These are phyloP conservation scores for Dione juno DNA, from an alignment of 2,888 invertebrate species.

Conservation along the genomic window DNA sequence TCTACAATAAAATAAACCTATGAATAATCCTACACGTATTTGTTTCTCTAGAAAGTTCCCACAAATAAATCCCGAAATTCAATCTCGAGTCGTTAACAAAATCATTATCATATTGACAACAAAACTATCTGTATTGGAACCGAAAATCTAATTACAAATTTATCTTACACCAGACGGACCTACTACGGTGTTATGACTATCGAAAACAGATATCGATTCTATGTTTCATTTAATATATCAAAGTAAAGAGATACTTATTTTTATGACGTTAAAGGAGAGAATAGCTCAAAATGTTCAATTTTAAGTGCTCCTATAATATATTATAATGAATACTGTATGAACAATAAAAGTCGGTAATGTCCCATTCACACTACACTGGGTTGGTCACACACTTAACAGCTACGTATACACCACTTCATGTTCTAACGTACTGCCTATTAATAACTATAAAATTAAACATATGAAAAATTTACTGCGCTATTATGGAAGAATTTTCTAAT, in stretches of 20 bases:
- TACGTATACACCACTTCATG: conserved; percentile 62
- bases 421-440: conserved; percentile 47
- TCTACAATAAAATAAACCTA: neutral
- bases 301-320: conserved; percentile 66
- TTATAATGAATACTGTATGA: conserved; percentile 58
- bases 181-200: conserved; percentile 44
- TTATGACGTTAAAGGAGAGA: conserved; percentile 22
- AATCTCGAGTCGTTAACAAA: conserved; percentile 31
- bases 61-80: conserved; percentile 31
- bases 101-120: conserved; percentile 40
- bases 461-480: conserved; percentile 43
- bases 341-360: conserved; percentile 72
- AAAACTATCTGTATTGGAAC: conserved; percentile 40
- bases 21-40: neutral
- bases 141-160: conserved; percentile 45
- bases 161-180: conserved; percentile 46
- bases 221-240: conserved; percentile 29
- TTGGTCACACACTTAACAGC: conserved; percentile 65
- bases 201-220: conserved; percentile 34
- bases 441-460: conserved; percentile 48
- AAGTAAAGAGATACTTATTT: conserved; percentile 28
- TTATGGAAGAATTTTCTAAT: conserved; percentile 42
- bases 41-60: conserved; percentile 10
- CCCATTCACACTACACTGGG: conserved; percentile 68
- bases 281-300: conserved; percentile 32